Evolutionary conservation across 2,888 invertebrate genomes (phyloP), one percentile per base, ranked within the genome.

Genomic region (Xylocampa areola): DNA sequence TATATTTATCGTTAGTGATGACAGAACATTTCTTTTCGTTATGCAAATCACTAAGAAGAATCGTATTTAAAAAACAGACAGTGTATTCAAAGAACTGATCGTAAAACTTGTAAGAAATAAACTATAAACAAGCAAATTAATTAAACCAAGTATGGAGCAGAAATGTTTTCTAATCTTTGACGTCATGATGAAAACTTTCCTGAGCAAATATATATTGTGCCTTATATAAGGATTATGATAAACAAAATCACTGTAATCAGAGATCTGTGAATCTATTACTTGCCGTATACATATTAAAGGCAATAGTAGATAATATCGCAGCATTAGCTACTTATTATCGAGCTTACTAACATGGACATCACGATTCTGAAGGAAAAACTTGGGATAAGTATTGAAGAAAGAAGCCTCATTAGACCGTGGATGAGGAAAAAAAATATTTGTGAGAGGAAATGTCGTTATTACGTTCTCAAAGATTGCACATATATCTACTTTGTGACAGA

Each of bases 361-460:
- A 82, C 79, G 79, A 75, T 69, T 69, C 62, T 51, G 54, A 62
- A 74, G 80, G 78, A 81, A 84, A 84, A 82, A 77, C 76, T 79
- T 68, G 61, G 74, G 68, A 70, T 68, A 73, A 76, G 75, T 75
- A 82, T 77, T 75, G 71, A 74, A 76, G 66, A 76, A 75, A 75
- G 80, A 76, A 74, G 78, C 70, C 79, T 84, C 84, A 78, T 84
- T 84, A 84, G 81, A 74, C 70, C 50, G 60, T 64, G 76, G 73
- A 79, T 73, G 58, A 72, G 77, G 79, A 82, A 84, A 84, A 84
- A 84, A 84, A 79, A 78, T 77, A 77, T 78, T 69, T 65, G 76
- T 61, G 45, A 57, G 73, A 57, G 69, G 72, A 76, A 78, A 76
- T 73, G 75, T 70, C 71, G 66, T 71, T 76, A 78, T 72, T 63